phyloP scores from a whole-genome alignment of 2,797 vertebrate genomes.

The Spondyliosoma cantharus region DNA sequence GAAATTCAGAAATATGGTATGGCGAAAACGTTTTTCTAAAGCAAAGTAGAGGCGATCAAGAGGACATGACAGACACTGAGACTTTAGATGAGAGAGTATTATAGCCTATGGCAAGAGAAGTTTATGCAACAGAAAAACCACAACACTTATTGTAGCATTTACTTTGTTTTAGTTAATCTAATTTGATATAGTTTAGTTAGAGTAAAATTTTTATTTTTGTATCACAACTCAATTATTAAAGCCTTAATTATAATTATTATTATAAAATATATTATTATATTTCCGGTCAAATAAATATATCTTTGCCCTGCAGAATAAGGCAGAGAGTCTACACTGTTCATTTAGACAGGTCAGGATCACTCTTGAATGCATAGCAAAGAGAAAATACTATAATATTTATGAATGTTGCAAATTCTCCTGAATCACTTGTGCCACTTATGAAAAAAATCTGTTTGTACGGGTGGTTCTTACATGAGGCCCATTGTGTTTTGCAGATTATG shows the following conservation, averaged over 20 bases:
- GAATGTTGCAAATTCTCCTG: constrained; percentile 2
- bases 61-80: neutral
- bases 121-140: neutral
- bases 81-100: neutral
- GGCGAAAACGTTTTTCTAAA: neutral
- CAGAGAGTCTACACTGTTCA: neutral
- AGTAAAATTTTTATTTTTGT: neutral
- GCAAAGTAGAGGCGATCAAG: neutral
- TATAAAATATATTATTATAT: neutral
- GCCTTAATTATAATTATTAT: too few species aligned
- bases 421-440: neutral
- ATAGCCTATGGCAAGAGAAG: neutral
- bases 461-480: neutral
- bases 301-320: neutral
- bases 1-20: too few species aligned
- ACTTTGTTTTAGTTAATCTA: neutral
- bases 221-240: neutral
- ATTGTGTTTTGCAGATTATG: constrained; percentile 13
- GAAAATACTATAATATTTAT: neutral
- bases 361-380: neutral
- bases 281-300: neutral
- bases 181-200: neutral
- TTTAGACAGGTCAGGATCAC: neutral
- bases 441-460: neutral
- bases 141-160: neutral